phyloP scores from a whole-genome alignment of 2,113 vertebrate species.

The Callospermophilus lateralis region DNA sequence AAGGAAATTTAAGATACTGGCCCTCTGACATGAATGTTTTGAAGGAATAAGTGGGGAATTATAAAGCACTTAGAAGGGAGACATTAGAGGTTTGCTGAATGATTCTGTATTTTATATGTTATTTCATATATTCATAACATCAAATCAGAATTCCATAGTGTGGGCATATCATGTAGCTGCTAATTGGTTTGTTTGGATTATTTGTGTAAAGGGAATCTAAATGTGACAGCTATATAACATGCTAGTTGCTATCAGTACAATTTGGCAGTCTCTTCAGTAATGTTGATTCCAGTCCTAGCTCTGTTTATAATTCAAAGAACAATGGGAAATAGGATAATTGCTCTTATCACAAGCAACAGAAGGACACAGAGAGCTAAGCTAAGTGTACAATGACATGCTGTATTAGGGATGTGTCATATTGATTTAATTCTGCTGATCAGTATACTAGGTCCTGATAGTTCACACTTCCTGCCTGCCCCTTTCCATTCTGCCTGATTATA shows the following conservation, averaged over 20 bases:
- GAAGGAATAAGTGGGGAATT: background rate
- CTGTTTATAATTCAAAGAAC: conserved; percentile 72
- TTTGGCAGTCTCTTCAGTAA: conserved; percentile 72
- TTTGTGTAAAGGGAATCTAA: conserved; percentile 72
- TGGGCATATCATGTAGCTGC: conserved; percentile 28
- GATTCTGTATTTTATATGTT: conserved; percentile 20
- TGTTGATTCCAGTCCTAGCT: conserved; percentile 65
- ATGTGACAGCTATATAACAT: conserved; percentile 50
- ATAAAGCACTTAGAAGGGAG: background rate
- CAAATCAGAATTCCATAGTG: background rate
- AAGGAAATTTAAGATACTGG: background rate
- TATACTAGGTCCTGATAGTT: conserved; percentile 24
- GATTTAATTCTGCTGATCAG: conserved; percentile 64
- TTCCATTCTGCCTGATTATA: conserved; percentile 13
- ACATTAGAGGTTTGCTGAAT: conserved; percentile 21
- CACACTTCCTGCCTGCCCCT: background rate
- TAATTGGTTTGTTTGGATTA: conserved; percentile 29
- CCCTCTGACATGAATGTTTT: background rate
- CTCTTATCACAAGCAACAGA: conserved; percentile 80
- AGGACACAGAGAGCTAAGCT: conserved; percentile 42
- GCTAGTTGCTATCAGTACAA: conserved; percentile 65
- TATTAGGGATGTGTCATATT: conserved; percentile 60
- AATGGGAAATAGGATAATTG: conserved; percentile 62
- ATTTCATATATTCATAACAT: background rate
- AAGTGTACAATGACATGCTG: background rate